A percentile compares a stretch with the other conserved stretches of the same genome.
phyloP scores from a whole-genome alignment of 2,797 vertebrate species.

The Helicolenus hilgendorfi region DNA sequence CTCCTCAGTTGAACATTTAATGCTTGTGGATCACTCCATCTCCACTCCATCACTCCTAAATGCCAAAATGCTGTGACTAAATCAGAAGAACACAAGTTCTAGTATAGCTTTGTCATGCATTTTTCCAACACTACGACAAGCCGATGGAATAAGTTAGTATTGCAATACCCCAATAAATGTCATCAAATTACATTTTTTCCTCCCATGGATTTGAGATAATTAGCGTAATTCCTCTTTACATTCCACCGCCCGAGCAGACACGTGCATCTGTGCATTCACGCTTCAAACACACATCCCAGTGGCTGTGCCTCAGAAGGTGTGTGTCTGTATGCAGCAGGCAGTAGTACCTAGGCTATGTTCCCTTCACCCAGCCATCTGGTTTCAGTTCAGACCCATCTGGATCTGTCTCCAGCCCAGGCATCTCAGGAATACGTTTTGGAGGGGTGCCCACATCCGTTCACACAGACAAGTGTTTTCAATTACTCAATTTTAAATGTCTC shows the following conservation, averaged over 20 bases:
- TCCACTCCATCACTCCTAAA: too few relatives aligned
- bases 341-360: slow-evolving; percentile 82
- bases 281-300: not conserved
- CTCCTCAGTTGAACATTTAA: slow-evolving; percentile 27
- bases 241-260: slow-evolving; percentile 1
- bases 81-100: not conserved
- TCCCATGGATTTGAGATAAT: slow-evolving; percentile 14
- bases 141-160: not conserved
- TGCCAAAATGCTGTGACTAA: not conserved
- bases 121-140: not conserved
- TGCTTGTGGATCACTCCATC: not conserved
- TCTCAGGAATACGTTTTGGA: slow-evolving; percentile 93
- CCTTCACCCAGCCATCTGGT: slow-evolving; percentile 89
- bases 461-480: slow-evolving; percentile 92
- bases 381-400: slow-evolving; percentile 92
- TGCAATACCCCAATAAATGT: not conserved
- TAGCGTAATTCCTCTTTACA: slow-evolving; percentile 17
- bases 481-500: slow-evolving; percentile 90
- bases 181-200: not conserved
- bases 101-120: not conserved
- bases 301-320: slow-evolving; percentile 52
- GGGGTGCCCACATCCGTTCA: slow-evolving; percentile 92
- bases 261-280: not conserved
- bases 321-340: slow-evolving; percentile 72
- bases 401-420: slow-evolving; percentile 90